Conservation (phyloP, 1,140 invertebrate species). For the Panagrolaimus sp. region DNA sequence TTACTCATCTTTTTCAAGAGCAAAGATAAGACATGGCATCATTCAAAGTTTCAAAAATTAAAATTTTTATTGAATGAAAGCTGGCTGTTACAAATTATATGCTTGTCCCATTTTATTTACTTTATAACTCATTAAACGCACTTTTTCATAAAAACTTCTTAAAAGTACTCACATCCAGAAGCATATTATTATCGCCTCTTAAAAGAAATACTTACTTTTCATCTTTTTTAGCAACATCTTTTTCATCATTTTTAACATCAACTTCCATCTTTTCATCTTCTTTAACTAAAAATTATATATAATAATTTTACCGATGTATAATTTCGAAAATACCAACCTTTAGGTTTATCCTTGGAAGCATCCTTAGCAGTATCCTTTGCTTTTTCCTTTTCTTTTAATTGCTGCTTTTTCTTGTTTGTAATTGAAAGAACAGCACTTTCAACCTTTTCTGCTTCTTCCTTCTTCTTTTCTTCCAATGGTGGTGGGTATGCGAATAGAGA, state of each 20-base stretch:
- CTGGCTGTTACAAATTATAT: no score
- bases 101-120: no score
- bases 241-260: constrained; percentile 45
- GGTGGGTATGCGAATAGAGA: constrained; percentile 93
- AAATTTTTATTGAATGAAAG: no score
- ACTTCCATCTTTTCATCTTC: constrained; percentile 55
- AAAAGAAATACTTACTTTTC: constrained; percentile 28
- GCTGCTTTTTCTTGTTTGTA: constrained; percentile 78
- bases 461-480: constrained; percentile 92
- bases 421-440: constrained; percentile 94
- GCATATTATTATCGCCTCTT: neutral
- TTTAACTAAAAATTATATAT: constrained; percentile 43
- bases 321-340: no score
- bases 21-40: no score
- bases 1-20: no score
- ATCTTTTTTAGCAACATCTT: constrained; percentile 53
- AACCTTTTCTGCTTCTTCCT: constrained; percentile 80
- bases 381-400: constrained; percentile 58
- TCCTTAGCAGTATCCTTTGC: constrained; percentile 60
- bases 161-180: no score
- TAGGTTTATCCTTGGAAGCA: constrained; percentile 50
- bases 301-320: constrained; percentile 11
- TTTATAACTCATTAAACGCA: no score
- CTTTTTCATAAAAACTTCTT: no score
- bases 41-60: no score